A percentile compares a stretch with the other conserved stretches of the same genome.
These are phyloP conservation scores for Oryzias dopingdopingensis DNA, from an alignment of 2,797 vertebrate species.

Conservation along the genomic window DNA sequence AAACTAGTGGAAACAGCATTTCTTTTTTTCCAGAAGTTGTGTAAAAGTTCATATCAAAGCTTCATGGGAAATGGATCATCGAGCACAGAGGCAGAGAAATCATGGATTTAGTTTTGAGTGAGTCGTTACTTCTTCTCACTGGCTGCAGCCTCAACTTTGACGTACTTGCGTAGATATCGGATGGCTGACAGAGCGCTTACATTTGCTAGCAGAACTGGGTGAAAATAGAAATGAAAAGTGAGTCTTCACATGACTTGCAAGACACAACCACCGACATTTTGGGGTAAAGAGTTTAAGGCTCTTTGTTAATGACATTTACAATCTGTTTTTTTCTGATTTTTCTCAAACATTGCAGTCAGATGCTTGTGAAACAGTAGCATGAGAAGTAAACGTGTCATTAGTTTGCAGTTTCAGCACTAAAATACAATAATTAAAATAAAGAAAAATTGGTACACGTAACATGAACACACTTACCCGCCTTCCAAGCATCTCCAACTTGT, in stretches of 20 bases:
- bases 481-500: conserved; percentile 90
- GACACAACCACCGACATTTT: neutral
- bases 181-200: conserved; percentile 92
- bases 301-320: neutral
- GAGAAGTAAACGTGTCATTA: too few species aligned
- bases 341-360: too few species aligned
- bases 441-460: neutral
- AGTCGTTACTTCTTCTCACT: conserved; percentile 35
- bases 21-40: neutral
- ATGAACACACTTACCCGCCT: conserved; percentile 81
- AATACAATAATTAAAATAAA: neutral
- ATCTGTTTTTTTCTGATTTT: neutral
- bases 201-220: conserved; percentile 89
- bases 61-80: neutral
- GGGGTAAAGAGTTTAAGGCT: too few species aligned
- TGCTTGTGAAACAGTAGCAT: too few species aligned
- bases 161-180: conserved; percentile 85
- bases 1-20: conserved; percentile 25
- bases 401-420: neutral
- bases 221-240: conserved; percentile 38
- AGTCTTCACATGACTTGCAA: conserved; percentile 3
- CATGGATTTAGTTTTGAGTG: conserved; percentile 28
- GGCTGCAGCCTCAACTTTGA: conserved; percentile 56
- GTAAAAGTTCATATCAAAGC: neutral
- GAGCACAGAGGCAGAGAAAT: conserved; percentile 5